Percentiles rank a stretch among this genome's conserved stretches.
These are phyloP conservation scores for Leptosomus discolor DNA, from an alignment of 2,113 vertebrate species.

Conservation along the genomic window DNA sequence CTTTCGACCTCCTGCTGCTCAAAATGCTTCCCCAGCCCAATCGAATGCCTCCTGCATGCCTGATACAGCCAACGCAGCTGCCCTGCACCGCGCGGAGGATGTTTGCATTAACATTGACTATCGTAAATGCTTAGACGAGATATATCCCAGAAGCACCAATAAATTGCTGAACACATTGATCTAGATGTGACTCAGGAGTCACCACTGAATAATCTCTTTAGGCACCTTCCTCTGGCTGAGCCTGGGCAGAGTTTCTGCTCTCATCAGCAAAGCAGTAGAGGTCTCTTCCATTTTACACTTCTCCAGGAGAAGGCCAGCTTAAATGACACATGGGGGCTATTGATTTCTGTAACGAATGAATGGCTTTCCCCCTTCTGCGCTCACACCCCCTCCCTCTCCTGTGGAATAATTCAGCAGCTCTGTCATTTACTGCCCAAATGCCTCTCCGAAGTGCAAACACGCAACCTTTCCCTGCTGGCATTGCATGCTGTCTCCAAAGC, in stretches of 20 bases:
- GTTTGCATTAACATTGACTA: conserved; percentile 5
- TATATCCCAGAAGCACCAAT: background rate
- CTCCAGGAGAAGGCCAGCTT: background rate
- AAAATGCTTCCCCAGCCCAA: background rate
- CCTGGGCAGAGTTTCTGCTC: background rate
- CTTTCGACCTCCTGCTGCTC: background rate
- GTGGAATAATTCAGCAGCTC: background rate
- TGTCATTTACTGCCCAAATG: conserved; percentile 27
- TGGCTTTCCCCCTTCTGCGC: conserved; percentile 8
- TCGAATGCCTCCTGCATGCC: background rate
- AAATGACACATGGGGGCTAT: background rate
- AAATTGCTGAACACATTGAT: conserved; percentile 9
- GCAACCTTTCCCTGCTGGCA: background rate
- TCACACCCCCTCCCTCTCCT: background rate
- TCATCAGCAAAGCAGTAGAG: conserved; percentile 16
- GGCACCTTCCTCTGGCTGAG: background rate
- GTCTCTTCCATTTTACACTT: conserved; percentile 18
- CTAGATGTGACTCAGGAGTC: conserved; percentile 20
- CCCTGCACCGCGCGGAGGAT: background rate
- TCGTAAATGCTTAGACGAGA: background rate
- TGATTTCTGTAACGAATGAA: conserved; percentile 28
- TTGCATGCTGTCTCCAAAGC: background rate
- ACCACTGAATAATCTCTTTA: conserved; percentile 21
- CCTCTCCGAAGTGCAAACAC: background rate
- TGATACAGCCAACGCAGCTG: background rate